Conservation (phyloP, 2,888 invertebrate species). For the Neoascia interrupta region DNA sequence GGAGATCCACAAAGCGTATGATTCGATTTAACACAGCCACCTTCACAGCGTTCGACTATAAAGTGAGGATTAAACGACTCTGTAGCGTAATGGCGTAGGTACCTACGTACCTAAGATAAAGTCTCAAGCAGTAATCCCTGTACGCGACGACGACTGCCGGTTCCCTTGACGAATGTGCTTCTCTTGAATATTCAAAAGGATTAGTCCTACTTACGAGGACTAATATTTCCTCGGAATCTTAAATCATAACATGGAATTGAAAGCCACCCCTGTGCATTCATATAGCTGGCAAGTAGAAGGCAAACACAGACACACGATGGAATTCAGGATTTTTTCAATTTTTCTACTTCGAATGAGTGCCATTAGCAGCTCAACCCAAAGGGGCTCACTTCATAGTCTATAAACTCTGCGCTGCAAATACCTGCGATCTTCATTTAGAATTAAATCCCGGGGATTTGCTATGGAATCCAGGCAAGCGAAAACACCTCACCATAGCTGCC, state of each 20-base stretch:
- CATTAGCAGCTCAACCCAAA: slow-evolving; percentile 16
- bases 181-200: slow-evolving; percentile 48
- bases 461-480: slow-evolving; percentile 33
- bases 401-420: slow-evolving; percentile 31
- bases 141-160: too few species aligned
- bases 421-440: slow-evolving; percentile 54
- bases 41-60: too few species aligned
- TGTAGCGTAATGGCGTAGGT: too few species aligned
- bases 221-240: slow-evolving; percentile 18
- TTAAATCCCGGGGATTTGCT: slow-evolving; percentile 54
- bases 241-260: slow-evolving; percentile 17
- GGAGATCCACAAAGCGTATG: too few species aligned
- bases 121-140: too few species aligned
- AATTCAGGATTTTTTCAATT: too few species aligned
- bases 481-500: slow-evolving; percentile 7
- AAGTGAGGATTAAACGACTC: too few species aligned
- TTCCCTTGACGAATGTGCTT: slow-evolving; percentile 12
- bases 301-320: too few species aligned
- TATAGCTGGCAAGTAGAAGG: too few species aligned
- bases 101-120: too few species aligned
- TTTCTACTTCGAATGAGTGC: slow-evolving; percentile 31
- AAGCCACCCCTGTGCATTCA: neutral
- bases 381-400: slow-evolving; percentile 17
- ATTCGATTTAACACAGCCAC: too few species aligned
- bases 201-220: slow-evolving; percentile 19